These are phyloP conservation scores for Salmo trutta DNA, from an alignment of 2,797 vertebrate species.

Conservation along the genomic window DNA sequence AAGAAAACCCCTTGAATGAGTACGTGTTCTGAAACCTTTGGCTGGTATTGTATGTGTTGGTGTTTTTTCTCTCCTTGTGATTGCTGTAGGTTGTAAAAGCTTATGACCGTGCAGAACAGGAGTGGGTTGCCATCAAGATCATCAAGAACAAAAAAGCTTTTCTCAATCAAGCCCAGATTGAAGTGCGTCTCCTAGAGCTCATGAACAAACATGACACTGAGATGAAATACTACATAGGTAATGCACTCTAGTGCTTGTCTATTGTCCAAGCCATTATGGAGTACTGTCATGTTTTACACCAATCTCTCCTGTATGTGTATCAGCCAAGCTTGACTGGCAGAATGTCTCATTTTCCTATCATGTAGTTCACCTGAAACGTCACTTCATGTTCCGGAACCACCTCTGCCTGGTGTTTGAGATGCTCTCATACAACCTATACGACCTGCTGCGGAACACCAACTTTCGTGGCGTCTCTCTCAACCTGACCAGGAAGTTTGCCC, in stretches of 20 bases:
- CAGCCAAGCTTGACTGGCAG: slow-evolving; percentile 23
- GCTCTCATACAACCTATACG: slow-evolving; percentile 98
- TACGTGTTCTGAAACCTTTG: too few relatives aligned
- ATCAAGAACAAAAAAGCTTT: slow-evolving; percentile 99
- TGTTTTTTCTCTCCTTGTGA: not conserved
- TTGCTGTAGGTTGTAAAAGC: slow-evolving; percentile 93
- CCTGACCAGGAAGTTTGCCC: slow-evolving; percentile 98
- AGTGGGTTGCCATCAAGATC: slow-evolving; percentile 99
- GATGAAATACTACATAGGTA: slow-evolving; percentile 99
- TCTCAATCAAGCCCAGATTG: slow-evolving; percentile 99
- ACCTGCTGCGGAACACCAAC: slow-evolving; percentile 98
- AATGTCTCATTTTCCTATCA: not conserved
- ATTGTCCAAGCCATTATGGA: not conserved
- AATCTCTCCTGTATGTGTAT: not conserved
- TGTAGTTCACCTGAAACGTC: slow-evolving; percentile 96
- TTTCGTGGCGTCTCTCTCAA: slow-evolving; percentile 98
- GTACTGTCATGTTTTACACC: not conserved
- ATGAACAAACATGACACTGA: slow-evolving; percentile 99
- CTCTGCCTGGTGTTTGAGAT: slow-evolving; percentile 99
- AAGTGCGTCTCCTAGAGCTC: slow-evolving; percentile 99
- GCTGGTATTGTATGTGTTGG: not conserved
- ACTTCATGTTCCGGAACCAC: slow-evolving; percentile 99
- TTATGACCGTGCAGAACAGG: slow-evolving; percentile 96
- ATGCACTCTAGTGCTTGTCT: slow-evolving; percentile 21
- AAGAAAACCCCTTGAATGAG: too few relatives aligned